Evolutionary conservation across 2,888 invertebrate species (phyloP).

Genomic region (Lasius fuliginosus): DNA sequence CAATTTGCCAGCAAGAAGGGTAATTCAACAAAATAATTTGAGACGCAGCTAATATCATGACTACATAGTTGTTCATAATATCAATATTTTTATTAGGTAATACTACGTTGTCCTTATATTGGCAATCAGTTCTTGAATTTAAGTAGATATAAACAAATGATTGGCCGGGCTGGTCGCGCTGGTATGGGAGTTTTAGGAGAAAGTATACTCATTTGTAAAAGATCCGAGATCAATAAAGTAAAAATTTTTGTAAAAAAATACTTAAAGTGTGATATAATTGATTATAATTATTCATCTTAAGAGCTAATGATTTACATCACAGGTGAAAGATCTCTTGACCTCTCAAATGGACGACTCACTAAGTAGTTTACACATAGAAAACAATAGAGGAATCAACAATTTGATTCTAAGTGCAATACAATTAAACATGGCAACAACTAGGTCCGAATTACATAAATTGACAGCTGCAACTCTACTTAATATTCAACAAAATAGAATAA

Average conservation of each 20-base stretch:
- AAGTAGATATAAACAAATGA: conserved; percentile 97
- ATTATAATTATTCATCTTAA: conserved; percentile 2
- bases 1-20: conserved; percentile 97
- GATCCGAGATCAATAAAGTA: conserved; percentile 88
- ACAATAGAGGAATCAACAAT: conserved; percentile 88
- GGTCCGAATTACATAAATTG: conserved; percentile 87
- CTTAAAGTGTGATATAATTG: not conserved
- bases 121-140: conserved; percentile 92
- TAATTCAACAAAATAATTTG: conserved; percentile 73
- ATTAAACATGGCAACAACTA: conserved; percentile 88
- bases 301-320: conserved; percentile 40
- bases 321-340: conserved; percentile 88
- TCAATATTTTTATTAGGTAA: conserved; percentile 86
- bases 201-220: conserved; percentile 93
- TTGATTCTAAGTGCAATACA: conserved; percentile 91
- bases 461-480: conserved; percentile 89
- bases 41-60: conserved; percentile 19
- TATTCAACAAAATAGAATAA: conserved; percentile 88
- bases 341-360: conserved; percentile 91
- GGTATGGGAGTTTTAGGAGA: conserved; percentile 94
- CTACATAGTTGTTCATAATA: conserved; percentile 11
- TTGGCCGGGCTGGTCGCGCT: conserved; percentile 97
- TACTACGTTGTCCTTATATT: conserved; percentile 94
- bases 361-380: conserved; percentile 88
- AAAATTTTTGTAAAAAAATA: conserved; percentile 29